Conservation (phyloP, 2,113 vertebrate species). For the Planiliza haematocheilus region DNA sequence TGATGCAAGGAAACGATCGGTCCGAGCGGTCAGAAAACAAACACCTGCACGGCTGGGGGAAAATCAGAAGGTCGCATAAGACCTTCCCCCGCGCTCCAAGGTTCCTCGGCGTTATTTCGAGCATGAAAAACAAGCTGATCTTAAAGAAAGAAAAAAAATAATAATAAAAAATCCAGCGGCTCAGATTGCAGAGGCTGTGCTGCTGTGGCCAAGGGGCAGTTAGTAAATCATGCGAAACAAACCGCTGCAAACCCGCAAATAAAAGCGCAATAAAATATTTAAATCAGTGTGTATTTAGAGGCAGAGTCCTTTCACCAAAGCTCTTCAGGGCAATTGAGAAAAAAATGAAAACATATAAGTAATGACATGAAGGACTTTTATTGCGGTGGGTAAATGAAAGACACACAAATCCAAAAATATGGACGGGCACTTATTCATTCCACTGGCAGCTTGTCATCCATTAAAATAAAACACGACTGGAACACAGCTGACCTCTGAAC, state of each 20-base stretch:
- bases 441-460: constrained; percentile 17
- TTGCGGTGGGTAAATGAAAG: constrained; percentile 20
- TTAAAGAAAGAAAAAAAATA: constrained; percentile 49
- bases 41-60: constrained; percentile 57
- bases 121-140: constrained; percentile 49
- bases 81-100: constrained; percentile 20
- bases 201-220: constrained; percentile 46
- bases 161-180: neutral
- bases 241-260: constrained; percentile 66
- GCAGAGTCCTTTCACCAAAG: constrained; percentile 31
- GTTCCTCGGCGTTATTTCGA: constrained; percentile 50
- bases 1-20: constrained; percentile 46
- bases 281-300: constrained; percentile 55
- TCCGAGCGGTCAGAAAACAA: constrained; percentile 29
- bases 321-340: constrained; percentile 25
- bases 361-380: constrained; percentile 33
- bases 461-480: constrained; percentile 44
- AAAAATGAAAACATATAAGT: constrained; percentile 7
- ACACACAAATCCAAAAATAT: constrained; percentile 32
- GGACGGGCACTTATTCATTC: neutral
- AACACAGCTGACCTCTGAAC: constrained; percentile 42
- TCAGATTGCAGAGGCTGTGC: constrained; percentile 50
- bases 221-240: constrained; percentile 71
- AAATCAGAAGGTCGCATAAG: constrained; percentile 34
- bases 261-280: constrained; percentile 67